phyloP scores from a whole-genome alignment of 2,113 vertebrate species.

The Brachyhypopomus occidentalis region DNA sequence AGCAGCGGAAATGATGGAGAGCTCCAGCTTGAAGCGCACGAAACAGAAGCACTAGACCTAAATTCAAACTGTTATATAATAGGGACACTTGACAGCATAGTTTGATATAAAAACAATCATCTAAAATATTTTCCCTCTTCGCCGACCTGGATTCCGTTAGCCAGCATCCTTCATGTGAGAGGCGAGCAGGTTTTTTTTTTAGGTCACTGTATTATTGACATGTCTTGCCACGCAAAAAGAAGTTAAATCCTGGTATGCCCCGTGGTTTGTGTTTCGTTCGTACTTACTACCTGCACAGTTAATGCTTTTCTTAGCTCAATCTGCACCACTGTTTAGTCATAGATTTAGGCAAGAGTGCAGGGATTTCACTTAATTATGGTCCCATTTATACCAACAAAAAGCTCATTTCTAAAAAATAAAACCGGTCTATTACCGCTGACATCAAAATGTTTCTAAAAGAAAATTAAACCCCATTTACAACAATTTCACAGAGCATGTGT shows the following conservation, averaged over 20 bases:
- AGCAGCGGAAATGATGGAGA: conserved; percentile 35
- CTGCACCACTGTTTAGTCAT: not conserved
- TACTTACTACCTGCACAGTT: not conserved
- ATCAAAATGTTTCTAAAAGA: not conserved
- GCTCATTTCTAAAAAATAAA: conserved; percentile 46
- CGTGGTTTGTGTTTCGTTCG: not conserved
- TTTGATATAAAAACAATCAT: too few species aligned
- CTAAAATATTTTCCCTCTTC: not conserved
- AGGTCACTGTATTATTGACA: conserved; percentile 20
- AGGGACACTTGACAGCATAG: too few species aligned
- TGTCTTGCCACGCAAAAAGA: not conserved
- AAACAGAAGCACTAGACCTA: not conserved
- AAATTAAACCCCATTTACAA: not conserved
- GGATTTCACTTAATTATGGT: conserved; percentile 61
- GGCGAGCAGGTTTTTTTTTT: not conserved
- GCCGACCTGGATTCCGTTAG: not conserved
- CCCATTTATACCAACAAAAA: conserved; percentile 64
- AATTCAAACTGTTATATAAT: not conserved
- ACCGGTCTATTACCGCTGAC: not conserved
- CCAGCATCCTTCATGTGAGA: not conserved
- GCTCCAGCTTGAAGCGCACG: not conserved
- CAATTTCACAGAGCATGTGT: not conserved
- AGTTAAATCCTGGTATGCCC: not conserved
- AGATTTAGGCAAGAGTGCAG: conserved; percentile 43
- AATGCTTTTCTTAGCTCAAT: not conserved